Evolutionary conservation across 2,888 invertebrate species (phyloP).

Genomic region (Stratiomys singularior): DNA sequence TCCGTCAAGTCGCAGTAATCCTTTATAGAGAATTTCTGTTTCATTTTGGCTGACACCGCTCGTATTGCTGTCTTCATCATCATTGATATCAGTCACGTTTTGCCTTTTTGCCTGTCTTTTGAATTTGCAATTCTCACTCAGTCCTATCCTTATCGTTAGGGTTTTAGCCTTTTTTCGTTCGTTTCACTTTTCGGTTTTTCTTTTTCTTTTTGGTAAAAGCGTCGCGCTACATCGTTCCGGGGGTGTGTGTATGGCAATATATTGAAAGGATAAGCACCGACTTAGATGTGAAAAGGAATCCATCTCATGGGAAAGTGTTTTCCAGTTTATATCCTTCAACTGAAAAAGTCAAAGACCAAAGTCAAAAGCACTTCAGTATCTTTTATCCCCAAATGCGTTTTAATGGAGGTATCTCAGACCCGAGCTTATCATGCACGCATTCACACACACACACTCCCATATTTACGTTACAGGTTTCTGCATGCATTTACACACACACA

Average conservation of each 20-base stretch:
- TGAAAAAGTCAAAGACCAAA: constrained; percentile 46
- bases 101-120: constrained; percentile 34
- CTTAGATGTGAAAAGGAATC: constrained; percentile 30
- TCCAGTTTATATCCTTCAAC: constrained; percentile 39
- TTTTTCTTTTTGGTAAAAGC: constrained; percentile 19
- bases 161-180: constrained; percentile 17
- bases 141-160: constrained; percentile 19
- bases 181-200: constrained; percentile 25
- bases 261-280: constrained; percentile 34
- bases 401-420: neutral
- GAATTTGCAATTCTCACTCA: constrained; percentile 36
- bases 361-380: constrained; percentile 42
- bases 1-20: constrained; percentile 42
- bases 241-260: constrained; percentile 26
- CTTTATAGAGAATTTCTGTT: constrained; percentile 43
- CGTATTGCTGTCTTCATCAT: constrained; percentile 42
- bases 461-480: too few relatives aligned
- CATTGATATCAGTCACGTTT: constrained; percentile 44
- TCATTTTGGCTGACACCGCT: constrained; percentile 16
- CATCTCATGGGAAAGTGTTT: constrained; percentile 45
- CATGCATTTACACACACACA: neutral
- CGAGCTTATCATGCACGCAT: neutral
- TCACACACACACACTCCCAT: neutral
- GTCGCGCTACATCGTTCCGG: constrained; percentile 11
- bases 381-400: constrained; percentile 24